Base-by-base conservation (phyloP, 2,113 vertebrate species). In the Halichoerus grypus region DNA sequence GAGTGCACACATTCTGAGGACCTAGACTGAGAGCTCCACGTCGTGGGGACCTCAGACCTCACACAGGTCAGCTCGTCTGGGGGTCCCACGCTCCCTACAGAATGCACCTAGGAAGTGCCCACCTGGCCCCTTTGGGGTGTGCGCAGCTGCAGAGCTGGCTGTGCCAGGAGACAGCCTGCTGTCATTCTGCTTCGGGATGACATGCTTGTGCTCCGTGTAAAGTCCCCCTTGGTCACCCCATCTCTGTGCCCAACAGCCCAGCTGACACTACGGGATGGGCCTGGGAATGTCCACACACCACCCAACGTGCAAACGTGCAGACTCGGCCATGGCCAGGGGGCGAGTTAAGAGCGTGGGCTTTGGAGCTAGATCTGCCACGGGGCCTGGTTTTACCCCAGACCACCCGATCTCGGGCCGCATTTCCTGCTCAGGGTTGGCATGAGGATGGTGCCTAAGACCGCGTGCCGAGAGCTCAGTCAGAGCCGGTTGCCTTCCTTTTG, bases 241-340 rank as follows among this genome's bases (percentile, higher is more conserved):
- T 42, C 16, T 14, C 57, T 63, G 10, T 46, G 28, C 84, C 36
- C 42, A 39, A 42, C 24, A 46, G 51, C 31, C 22, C 36, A 28
- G 4, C 9, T 51, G 31, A 16, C 33, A 0, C 46, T 16, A 7
- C 6, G 36, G 18, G 26, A 8, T 4, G 22, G 36, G n/a, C 16
- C 72, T 16, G 11, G 63, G 61, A 5, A 4, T 22, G 36, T 11
- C 33, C 24, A 42, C 49, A 18, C 1, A 3, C 31, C 46, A 21
- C 10, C 14, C 33, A 1, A 49, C 4, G 0, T 6, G 7, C 21
- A 4, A 53, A 5, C 3, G 0, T 16, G 7, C 0, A 0, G 16
- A n/a, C 61, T 51, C 24, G 1, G 21, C 11, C 7, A 3, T 10
- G 1, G 19, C n/a, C 22, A 1, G 82, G 46, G 0, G 12, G 5